Evolutionary conservation across 2,797 vertebrate genomes (phyloP).

Genomic region (Alouatta caraya): DNA sequence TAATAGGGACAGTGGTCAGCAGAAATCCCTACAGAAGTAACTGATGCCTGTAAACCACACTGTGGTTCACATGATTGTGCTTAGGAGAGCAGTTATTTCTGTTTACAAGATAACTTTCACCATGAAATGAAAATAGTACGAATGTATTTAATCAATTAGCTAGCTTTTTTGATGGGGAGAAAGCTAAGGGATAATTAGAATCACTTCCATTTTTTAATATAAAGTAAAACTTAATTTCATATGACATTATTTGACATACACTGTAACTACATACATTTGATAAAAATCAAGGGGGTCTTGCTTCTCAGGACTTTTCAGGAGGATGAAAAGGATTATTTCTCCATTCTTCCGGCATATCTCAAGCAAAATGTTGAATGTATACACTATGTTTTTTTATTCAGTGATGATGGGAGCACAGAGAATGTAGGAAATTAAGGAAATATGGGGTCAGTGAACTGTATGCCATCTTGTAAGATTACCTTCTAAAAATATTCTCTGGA

Average conservation of each 20-base stretch:
- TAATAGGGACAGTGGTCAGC: not conserved
- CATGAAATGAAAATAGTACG: not conserved
- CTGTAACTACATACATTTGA: not conserved
- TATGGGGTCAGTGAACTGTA: not conserved
- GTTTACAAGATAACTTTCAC: slow-evolving; percentile 4
- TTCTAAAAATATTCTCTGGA: not conserved
- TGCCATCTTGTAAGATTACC: not conserved
- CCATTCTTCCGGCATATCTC: not conserved
- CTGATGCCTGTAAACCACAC: not conserved
- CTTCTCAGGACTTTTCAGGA: not conserved
- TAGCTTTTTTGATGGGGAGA: not conserved
- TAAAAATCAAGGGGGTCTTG: not conserved
- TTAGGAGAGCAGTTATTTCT: not conserved
- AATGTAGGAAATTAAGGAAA: not conserved
- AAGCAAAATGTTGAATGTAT: not conserved
- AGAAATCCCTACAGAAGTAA: not conserved
- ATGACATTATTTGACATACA: not conserved
- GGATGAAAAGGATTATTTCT: not conserved
- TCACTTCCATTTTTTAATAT: not conserved
- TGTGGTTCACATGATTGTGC: not conserved
- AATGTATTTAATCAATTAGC: not conserved
- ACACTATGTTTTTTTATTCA: not conserved
- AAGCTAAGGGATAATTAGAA: not conserved
- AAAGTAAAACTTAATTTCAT: not conserved
- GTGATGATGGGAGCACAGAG: not conserved